phyloP scores from a whole-genome alignment of 2,797 vertebrate species.

The Scarus forsteni region DNA sequence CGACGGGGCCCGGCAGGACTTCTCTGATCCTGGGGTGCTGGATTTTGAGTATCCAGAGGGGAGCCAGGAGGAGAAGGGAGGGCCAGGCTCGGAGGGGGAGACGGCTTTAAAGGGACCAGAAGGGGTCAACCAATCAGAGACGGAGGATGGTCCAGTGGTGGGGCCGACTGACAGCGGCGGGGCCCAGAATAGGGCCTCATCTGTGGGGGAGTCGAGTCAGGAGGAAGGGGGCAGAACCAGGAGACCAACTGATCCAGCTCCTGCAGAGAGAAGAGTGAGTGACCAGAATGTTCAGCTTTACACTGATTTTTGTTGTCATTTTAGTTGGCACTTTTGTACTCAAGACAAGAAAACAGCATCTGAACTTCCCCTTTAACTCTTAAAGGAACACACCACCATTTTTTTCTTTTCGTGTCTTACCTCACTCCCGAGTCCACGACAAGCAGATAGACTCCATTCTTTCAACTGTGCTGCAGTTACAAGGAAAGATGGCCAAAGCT shows the following conservation, averaged over 20 bases:
- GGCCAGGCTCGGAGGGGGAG: constrained; percentile 43
- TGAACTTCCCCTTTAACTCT: too few relatives aligned
- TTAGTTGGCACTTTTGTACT: too few relatives aligned
- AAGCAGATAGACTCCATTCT: too few relatives aligned
- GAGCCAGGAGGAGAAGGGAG: constrained; percentile 74
- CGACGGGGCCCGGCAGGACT: constrained; percentile 70
- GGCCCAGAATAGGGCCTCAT: constrained; percentile 24
- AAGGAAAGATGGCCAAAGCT: too few relatives aligned
- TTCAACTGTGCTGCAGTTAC: too few relatives aligned
- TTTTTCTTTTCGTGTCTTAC: too few relatives aligned
- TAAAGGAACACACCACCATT: too few relatives aligned
- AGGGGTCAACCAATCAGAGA: constrained; percentile 80
- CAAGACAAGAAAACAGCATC: too few relatives aligned
- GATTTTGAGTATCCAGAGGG: constrained; percentile 83
- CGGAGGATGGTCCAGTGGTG: constrained; percentile 39
- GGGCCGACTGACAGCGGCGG: constrained; percentile 15
- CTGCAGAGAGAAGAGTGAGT: constrained; percentile 57
- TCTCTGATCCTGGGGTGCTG: constrained; percentile 65
- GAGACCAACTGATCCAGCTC: constrained; percentile 10
- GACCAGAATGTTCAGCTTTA: not conserved
- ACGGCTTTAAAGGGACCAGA: constrained; percentile 62
- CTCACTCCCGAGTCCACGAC: too few relatives aligned
- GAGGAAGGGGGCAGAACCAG: constrained; percentile 13
- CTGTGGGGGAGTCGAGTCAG: constrained; percentile 17
- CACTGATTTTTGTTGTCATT: not conserved